Evolutionary conservation across 2,888 invertebrate species (phyloP), one percentile per base, ranked within the genome.

Genomic region (Cephus pygmeus): DNA sequence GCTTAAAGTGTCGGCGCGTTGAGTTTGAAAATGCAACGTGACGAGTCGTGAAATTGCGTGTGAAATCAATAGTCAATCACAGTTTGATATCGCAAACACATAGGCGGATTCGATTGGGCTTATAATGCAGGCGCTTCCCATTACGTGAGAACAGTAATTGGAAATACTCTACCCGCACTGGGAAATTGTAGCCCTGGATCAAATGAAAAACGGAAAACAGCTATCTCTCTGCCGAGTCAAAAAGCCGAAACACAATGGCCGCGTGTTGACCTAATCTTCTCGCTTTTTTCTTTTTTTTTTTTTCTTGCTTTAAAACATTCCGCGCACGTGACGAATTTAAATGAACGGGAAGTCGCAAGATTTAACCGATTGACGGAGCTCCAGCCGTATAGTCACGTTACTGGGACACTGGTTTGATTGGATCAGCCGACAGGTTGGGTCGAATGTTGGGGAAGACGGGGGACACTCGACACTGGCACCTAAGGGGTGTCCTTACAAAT

Each of bases 401-500:
- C 56, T 56, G 56, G 56, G 56, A 56, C 56, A 23, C 23, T 1
- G 33, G 76, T 82, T 79, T 82, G 82, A 83, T 83, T 84, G 83
- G 81, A 83, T 84, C 83, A 85, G 80, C 79, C 79, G 80, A 76
- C 78, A 79, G 81, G 82, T 82, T 85, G 84, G 79, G 78, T 76
- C 79, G 80, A 76, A 79, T 80, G 80, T 81, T 82, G 80, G 75
- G 79, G 79, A 74, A 73, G 78, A 80, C 78, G 80, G 78, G 23
- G 56, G 23, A 56, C 23, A 23, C 56, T 56, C 23, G 2, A 56
- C 56, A 2, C 56, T 6, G 73, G 77, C 79, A 78, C 77, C 80
- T 81, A 80, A 82, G 79, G 83, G 82, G 77, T 81, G 81, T 82
- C 81, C 78, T 79, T 69, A 77, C 40, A 79, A 81, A 79, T 81